phyloP scores from a whole-genome alignment of 2,888 invertebrate genomes.

The Parnassius orleans region DNA sequence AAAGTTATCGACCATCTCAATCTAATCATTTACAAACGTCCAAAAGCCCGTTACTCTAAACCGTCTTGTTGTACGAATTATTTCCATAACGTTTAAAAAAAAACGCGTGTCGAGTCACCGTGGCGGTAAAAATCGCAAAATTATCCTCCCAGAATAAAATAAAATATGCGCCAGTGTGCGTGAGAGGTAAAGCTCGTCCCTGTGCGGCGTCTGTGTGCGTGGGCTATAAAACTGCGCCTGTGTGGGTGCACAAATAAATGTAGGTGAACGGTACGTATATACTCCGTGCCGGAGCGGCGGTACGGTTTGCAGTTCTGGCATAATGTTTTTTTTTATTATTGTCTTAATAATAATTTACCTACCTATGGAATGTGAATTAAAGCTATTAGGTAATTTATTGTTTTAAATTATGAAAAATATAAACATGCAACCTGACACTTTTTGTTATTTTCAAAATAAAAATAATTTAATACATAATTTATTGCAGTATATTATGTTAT shows the following conservation, averaged over 20 bases:
- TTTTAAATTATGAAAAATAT: no score
- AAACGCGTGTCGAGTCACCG: conserved; percentile 22
- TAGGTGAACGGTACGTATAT: conserved; percentile 74
- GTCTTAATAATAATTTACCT: no score
- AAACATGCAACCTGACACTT: no score
- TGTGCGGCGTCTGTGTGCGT: conserved; percentile 42
- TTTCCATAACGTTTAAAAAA: conserved; percentile 13
- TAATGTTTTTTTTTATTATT: conserved; percentile 26
- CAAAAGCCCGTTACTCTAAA: conserved; percentile 3
- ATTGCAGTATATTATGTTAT: no score
- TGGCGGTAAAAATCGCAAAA: conserved; percentile 54
- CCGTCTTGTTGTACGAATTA: conserved; percentile 4
- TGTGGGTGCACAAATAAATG: conserved; percentile 77
- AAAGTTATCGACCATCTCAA: no score
- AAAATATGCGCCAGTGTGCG: conserved; percentile 43
- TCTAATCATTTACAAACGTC: not conserved
- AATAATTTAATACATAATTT: no score
- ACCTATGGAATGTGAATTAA: no score
- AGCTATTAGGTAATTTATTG: no score
- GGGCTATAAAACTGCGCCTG: conserved; percentile 62
- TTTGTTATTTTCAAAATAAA: no score
- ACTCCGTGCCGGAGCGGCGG: conserved; percentile 47
- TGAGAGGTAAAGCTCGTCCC: conserved; percentile 38
- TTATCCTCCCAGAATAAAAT: conserved; percentile 56
- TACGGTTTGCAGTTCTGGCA: conserved; percentile 45